These are phyloP conservation scores for Merluccius polli DNA, from an alignment of 2,797 vertebrate genomes.

Conservation along the genomic window DNA sequence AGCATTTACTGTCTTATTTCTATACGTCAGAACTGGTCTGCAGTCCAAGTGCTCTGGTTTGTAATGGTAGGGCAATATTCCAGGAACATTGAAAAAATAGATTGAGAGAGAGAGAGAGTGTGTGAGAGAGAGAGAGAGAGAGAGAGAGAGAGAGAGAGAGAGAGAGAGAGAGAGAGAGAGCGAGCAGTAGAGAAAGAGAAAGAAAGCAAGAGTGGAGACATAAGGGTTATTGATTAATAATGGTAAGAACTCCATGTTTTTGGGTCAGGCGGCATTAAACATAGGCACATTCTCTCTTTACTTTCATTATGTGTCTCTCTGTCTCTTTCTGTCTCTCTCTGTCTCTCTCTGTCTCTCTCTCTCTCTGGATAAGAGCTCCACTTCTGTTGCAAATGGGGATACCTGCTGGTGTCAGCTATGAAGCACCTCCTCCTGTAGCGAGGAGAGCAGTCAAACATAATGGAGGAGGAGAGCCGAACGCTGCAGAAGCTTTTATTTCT, in stretches of 20 bases:
- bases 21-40: slow-evolving; percentile 58
- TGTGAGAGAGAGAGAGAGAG: slow-evolving; percentile 55
- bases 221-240: slow-evolving; percentile 50
- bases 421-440: background rate
- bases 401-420: background rate
- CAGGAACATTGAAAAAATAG: slow-evolving; percentile 56
- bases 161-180: background rate
- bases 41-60: slow-evolving; percentile 68
- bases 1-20: slow-evolving; percentile 47
- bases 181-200: background rate
- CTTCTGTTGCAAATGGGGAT: background rate
- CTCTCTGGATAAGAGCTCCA: background rate
- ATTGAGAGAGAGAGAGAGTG: slow-evolving; percentile 4
- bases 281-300: slow-evolving; percentile 31
- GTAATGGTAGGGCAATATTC: slow-evolving; percentile 68
- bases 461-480: background rate
- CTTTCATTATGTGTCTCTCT: slow-evolving; percentile 1
- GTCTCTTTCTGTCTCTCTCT: background rate
- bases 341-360: background rate
- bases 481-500: background rate
- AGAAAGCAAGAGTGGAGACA: background rate
- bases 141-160: slow-evolving; percentile 26
- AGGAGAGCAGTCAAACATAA: background rate
- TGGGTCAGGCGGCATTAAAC: slow-evolving; percentile 44
- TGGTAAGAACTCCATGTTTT: slow-evolving; percentile 70